phyloP scores from a whole-genome alignment of 1,140 invertebrate species.

The Sitophilus oryzae region DNA sequence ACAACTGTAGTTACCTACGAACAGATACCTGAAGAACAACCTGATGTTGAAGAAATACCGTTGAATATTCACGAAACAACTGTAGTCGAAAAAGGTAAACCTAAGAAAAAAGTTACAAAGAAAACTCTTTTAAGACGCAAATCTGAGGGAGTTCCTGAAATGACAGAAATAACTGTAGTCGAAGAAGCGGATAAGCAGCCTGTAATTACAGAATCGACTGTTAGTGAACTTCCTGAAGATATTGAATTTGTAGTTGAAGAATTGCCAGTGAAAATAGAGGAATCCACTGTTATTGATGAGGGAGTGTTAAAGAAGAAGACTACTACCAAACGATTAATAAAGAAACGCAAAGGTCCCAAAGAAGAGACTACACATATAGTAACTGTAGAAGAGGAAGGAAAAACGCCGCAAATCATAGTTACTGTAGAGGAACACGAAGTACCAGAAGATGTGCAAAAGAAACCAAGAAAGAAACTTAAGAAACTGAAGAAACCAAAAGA shows the following conservation, averaged over 20 bases:
- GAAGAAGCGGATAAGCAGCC: constrained; percentile 44
- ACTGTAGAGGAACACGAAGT: constrained; percentile 44
- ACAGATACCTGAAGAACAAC: constrained; percentile 31
- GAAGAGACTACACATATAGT: constrained; percentile 38
- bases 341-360: constrained; percentile 34
- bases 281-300: constrained; percentile 34
- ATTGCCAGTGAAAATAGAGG: constrained; percentile 42
- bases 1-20: constrained; percentile 31
- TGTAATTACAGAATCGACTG: constrained; percentile 19
- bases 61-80: constrained; percentile 32
- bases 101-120: constrained; percentile 43
- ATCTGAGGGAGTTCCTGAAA: constrained; percentile 36
- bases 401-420: constrained; percentile 36
- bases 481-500: constrained; percentile 21
- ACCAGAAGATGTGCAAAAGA: constrained; percentile 38
- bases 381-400: constrained; percentile 38
- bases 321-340: constrained; percentile 32
- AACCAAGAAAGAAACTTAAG: constrained; percentile 31
- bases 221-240: constrained; percentile 33
- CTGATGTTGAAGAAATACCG: constrained; percentile 36
- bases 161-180: constrained; percentile 45
- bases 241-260: constrained; percentile 39
- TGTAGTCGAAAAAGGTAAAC: constrained; percentile 35
- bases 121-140: constrained; percentile 35
- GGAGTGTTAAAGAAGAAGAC: constrained; percentile 34